These are phyloP conservation scores for Acronicta alni DNA, from an alignment of 2,888 invertebrate genomes.

Conservation along the genomic window DNA sequence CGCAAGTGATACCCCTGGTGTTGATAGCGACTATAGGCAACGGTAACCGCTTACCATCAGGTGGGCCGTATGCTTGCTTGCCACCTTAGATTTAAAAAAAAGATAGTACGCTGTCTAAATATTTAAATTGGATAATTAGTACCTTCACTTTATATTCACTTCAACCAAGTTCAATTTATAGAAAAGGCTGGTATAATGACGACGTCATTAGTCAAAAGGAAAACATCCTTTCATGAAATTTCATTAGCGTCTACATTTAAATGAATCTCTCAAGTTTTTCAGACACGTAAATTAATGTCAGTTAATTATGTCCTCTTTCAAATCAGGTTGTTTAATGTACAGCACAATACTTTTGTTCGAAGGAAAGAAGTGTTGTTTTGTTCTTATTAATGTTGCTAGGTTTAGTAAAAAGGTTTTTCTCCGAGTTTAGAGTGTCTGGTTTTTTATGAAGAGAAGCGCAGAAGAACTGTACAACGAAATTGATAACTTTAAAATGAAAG, in stretches of 20 bases:
- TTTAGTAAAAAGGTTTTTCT: slow-evolving; percentile 27
- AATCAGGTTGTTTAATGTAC: slow-evolving; percentile 46
- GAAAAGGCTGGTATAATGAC: no score
- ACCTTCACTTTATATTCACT: no score
- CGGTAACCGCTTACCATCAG: no score
- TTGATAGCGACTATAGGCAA: no score
- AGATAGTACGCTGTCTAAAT: no score
- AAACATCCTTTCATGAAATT: slow-evolving; percentile 12
- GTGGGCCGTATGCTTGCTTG: no score
- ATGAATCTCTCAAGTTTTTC: slow-evolving; percentile 9
- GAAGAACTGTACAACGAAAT: not conserved
- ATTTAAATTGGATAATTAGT: no score
- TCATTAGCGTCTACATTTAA: slow-evolving; percentile 22
- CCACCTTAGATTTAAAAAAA: no score
- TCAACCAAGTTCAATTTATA: no score
- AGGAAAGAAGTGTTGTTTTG: slow-evolving; percentile 31
- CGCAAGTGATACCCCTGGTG: no score
- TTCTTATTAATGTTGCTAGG: slow-evolving; percentile 25
- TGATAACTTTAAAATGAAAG: not conserved
- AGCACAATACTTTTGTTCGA: slow-evolving; percentile 22
- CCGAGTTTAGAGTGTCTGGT: slow-evolving; percentile 7
- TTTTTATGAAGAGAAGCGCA: not conserved
- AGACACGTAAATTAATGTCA: slow-evolving; percentile 36
- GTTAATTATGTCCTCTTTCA: slow-evolving; percentile 43
- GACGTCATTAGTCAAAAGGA: slow-evolving; percentile 13